These are phyloP conservation scores for Cyclura pinguis DNA, from an alignment of 2,797 vertebrate species.

Conservation along the genomic window DNA sequence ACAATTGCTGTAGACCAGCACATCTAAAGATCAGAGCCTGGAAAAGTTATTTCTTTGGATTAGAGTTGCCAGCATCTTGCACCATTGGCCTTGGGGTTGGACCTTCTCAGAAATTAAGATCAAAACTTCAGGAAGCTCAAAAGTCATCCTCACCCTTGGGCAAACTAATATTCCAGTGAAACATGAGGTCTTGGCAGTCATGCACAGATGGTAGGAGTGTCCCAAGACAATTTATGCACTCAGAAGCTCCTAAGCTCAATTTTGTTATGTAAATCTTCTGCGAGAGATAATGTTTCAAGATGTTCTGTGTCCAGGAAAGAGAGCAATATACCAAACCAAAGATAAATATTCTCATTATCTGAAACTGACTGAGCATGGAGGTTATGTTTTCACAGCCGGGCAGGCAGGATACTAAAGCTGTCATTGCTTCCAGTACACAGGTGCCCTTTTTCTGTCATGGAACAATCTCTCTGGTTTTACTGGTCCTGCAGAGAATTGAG, in stretches of 20 bases:
- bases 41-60: too few relatives aligned
- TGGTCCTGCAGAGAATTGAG: neutral
- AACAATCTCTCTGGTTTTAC: neutral
- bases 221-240: neutral
- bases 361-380: neutral
- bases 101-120: too few relatives aligned
- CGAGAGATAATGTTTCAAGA: neutral
- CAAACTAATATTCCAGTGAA: too few relatives aligned
- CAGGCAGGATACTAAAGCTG: neutral
- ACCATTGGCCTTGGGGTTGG: too few relatives aligned
- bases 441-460: neutral
- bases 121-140: too few relatives aligned
- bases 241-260: neutral
- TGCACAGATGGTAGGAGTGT: neutral
- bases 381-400: neutral
- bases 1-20: neutral
- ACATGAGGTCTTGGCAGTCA: neutral
- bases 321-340: neutral
- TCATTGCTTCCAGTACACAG: neutral
- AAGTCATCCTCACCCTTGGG: too few relatives aligned
- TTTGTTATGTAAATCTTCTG: neutral
- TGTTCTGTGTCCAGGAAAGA: conserved; percentile 1
- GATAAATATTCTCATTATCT: neutral
- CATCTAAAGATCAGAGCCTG: too few relatives aligned
- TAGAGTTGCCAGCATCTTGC: too few relatives aligned